These are phyloP conservation scores for Sphaerophoria rueppellii DNA, from an alignment of 2,888 invertebrate species.

Conservation along the genomic window DNA sequence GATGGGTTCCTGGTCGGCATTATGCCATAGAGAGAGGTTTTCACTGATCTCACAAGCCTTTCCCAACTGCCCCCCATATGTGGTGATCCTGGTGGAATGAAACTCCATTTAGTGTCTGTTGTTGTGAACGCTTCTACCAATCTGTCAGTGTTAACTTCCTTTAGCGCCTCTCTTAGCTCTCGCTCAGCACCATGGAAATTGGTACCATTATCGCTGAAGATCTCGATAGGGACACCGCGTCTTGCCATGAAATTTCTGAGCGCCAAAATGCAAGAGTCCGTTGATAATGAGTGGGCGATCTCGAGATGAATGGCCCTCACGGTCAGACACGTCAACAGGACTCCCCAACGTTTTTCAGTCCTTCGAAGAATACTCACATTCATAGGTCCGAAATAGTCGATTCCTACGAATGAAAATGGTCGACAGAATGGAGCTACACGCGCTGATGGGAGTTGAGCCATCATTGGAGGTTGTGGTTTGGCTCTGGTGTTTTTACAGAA, in stretches of 20 bases:
- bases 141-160: background rate
- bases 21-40: no score
- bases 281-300: background rate
- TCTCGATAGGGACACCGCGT: no score
- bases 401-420: no score
- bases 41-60: no score
- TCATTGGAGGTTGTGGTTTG: conserved; percentile 1
- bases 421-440: conserved; percentile 3
- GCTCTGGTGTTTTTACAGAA: no score
- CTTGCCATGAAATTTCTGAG: no score
- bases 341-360: conserved; percentile 13
- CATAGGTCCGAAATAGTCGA: background rate
- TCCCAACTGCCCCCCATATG: no score
- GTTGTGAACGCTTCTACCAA: background rate
- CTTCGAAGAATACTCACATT: background rate
- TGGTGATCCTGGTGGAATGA: background rate
- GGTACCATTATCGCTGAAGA: background rate
- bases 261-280: no score
- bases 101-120: background rate
- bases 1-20: no score
- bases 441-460: conserved; percentile 25
- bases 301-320: background rate
- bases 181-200: background rate
- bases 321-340: conserved; percentile 1
- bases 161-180: background rate